Base-by-base conservation (phyloP, 2,113 vertebrate species). In the Gopherus flavomarginatus region DNA sequence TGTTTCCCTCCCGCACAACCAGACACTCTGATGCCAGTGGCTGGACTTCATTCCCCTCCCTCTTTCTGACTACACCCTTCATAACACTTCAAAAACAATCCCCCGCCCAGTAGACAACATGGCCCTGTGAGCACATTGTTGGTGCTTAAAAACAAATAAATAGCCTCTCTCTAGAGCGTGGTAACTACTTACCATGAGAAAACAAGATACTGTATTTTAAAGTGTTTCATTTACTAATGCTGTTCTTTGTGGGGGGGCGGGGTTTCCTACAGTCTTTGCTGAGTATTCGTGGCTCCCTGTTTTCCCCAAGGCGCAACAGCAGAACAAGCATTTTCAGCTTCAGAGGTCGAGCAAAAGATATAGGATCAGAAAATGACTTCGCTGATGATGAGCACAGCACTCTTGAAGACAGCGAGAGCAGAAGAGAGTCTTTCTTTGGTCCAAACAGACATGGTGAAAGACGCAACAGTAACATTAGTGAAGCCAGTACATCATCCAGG, bases 381-480 rank as follows among this genome's bases (percentile, higher is more conserved):
- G 99, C 99, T 1, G 99, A 99, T 77, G 99, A 99, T 81, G 99
- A 99, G 82, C 99, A 99, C 98, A 99, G 99, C 98, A 99, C 99
- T 78, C 97, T 99, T 93, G 99, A 99, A 95, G 99, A 99, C 97
- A 99, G 97, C 84, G 98, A 98, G 87, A 99, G 99, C 98, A 98
- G 98, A 88, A 99, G 99, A 97, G 98, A 98, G 97, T 99, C 99
- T 49, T 97, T 99, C 77, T 99, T 99, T 97, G 97, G 99, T 85
- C 98, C 99, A 2, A 98, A 97, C 90, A 97, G 98, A 95, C 94
- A 98, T 1, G 98, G 98, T 87, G 99, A 99, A 94, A 98, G 99
- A 79, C 98, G 98, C 95, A 98, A 98, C 98, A 99, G 99, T 94
- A 99, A 98, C 86, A 97, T 98, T 88, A 99, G 99, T 94, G 99